Percentiles rank a stretch among this genome's conserved stretches.
phyloP scores from a whole-genome alignment of 2,113 vertebrate genomes.

The Clarias batrachus region DNA sequence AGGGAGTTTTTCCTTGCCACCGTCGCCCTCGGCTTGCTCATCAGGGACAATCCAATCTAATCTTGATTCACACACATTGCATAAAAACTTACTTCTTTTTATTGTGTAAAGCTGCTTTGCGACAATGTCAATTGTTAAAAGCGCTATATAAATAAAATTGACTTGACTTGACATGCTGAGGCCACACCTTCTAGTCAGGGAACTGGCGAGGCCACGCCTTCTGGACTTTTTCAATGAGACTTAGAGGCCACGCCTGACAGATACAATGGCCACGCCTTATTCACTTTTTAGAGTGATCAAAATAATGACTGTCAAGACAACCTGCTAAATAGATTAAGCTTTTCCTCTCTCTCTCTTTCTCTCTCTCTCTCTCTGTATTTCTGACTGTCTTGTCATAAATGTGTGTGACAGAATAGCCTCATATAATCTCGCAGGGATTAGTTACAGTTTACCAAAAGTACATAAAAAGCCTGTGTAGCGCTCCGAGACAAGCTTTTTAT shows the following conservation, averaged over 20 bases:
- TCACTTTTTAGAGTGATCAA: background rate
- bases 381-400: background rate
- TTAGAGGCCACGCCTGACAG: background rate
- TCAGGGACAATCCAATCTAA: no score
- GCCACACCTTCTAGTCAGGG: background rate
- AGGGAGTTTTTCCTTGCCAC: no score
- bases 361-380: background rate
- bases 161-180: background rate
- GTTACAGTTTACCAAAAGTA: constrained; percentile 18
- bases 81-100: no score
- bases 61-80: no score
- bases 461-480: background rate
- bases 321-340: background rate
- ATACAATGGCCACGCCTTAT: background rate
- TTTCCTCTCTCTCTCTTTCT: background rate
- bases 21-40: no score
- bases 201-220: background rate
- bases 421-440: background rate
- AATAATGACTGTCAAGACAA: background rate
- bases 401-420: background rate
- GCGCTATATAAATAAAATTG: no score
- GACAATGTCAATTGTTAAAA: no score
- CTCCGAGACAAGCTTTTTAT: background rate
- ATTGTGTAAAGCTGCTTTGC: no score
- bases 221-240: background rate